Evolutionary conservation across 2,888 invertebrate species (phyloP), one percentile per base, ranked within the genome.

Genomic region (Archips crataeganus): DNA sequence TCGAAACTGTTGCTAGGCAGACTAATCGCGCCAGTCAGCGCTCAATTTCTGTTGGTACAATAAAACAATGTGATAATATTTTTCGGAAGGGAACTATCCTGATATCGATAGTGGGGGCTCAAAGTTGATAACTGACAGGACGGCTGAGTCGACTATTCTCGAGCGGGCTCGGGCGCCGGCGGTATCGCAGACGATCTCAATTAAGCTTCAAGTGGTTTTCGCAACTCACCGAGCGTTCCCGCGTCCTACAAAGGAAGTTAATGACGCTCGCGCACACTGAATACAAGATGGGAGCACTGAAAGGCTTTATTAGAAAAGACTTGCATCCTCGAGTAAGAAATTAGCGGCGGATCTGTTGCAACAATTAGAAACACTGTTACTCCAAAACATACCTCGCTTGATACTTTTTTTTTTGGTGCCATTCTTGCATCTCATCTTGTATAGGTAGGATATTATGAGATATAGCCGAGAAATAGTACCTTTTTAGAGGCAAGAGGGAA

Each of bases 161-260:
- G 76, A 83, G 78, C 77, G 74, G 68, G 68, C 67, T 51, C 75
- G 72, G 68, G 71, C 72, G 65, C 64, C 66, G 76, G 76, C 77
- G 79, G 81, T 84, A 85, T 88, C 85, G 78, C 80, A 82, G 84
- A 81, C 86, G 87, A 90, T 91, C 90, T 92, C 87, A 90, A 92
- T 90, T 88, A 88, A 87, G 82, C 85, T 83, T 87, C 86, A 83
- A 91, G 89, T 86, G 89, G 86, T 90, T 90, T 89, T 88, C 84
- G 85, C 87, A 87, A 87, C 87, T 89, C 88, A 86, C 83, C 83
- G 84, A 87, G 81, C 80, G 84, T 82, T 84, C 84, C 78, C 83
- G 79, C 80, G 77, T 75, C 81, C 77, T 83, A 90, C 89, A 90
- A 91, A 91, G 88, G 86, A 84, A 89, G 85, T 88, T 91, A 92